These are phyloP conservation scores for Muschampia plurimacula DNA, from an alignment of 2,888 invertebrate genomes.

Conservation along the genomic window DNA sequence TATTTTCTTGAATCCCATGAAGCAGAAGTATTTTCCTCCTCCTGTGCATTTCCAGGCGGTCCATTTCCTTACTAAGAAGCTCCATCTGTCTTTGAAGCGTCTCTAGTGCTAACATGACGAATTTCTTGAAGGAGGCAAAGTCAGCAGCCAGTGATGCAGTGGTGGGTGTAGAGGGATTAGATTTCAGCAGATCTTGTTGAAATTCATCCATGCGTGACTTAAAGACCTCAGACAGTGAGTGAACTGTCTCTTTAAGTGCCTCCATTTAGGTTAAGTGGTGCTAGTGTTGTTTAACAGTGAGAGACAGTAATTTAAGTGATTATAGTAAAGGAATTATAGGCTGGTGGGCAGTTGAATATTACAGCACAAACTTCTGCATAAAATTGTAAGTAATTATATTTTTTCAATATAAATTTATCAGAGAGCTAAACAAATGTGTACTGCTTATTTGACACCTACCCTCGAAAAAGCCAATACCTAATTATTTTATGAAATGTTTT, in stretches of 20 bases:
- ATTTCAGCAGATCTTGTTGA: conserved; percentile 11
- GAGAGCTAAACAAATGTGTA: background rate
- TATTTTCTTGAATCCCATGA: conserved; percentile 38
- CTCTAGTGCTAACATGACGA: conserved; percentile 30
- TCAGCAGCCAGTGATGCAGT: conserved; percentile 23
- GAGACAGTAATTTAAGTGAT: background rate
- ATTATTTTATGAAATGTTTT: too few relatives aligned
- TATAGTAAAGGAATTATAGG: background rate
- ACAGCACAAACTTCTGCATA: background rate
- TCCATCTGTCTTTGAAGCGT: conserved; percentile 35
- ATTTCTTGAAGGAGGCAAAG: conserved; percentile 28
- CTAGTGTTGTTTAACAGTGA: background rate
- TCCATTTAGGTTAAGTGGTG: background rate
- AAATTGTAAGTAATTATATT: background rate
- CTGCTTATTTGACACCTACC: background rate
- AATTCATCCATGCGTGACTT: conserved; percentile 31
- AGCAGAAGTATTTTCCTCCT: conserved; percentile 41
- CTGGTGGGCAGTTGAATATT: background rate
- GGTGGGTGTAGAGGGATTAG: conserved; percentile 12
- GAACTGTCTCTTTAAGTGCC: background rate
- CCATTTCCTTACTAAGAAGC: conserved; percentile 22
- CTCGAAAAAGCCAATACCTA: too few relatives aligned
- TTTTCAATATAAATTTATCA: background rate
- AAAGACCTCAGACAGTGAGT: conserved; percentile 16
- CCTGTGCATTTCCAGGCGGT: conserved; percentile 35